phyloP scores from a whole-genome alignment of 2,888 invertebrate genomes.

The Macrostomum cliftonense region DNA sequence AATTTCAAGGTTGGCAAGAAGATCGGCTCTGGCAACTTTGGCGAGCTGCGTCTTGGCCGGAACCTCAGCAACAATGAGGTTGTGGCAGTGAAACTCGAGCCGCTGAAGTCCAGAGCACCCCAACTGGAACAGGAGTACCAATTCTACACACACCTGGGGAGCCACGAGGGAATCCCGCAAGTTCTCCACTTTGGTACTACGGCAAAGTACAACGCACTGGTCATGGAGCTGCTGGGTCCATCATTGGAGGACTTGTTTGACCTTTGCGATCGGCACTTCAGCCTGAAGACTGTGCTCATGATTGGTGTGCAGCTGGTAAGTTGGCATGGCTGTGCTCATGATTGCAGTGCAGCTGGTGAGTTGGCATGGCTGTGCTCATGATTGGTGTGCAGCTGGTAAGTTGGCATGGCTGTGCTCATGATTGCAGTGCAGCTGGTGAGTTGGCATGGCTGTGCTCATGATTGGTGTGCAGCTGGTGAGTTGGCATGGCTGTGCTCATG shows the following conservation, averaged over 20 bases:
- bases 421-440: no score
- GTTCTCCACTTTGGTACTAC: conserved; percentile 99
- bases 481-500: no score
- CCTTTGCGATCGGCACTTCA: conserved; percentile 90
- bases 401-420: no score
- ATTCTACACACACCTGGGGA: conserved; percentile 55
- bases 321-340: conserved; percentile 3
- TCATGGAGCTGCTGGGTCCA: conserved; percentile 94
- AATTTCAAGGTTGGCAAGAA: conserved; percentile 99
- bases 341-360: no score
- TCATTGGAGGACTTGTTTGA: conserved; percentile 98
- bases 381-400: no score
- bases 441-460: no score
- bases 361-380: no score
- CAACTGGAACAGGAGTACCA: conserved; percentile 98
- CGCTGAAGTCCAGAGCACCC: conserved; percentile 99
- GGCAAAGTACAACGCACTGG: conserved; percentile 97
- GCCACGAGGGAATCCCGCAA: conserved; percentile 76
- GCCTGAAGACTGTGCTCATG: conserved; percentile 90
- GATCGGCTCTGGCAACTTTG: conserved; percentile 99
- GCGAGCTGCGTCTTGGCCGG: conserved; percentile 95
- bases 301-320: conserved; percentile 87
- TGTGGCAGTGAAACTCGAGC: conserved; percentile 47
- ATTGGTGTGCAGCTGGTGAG: no score
- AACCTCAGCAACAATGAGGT: conserved; percentile 34